Evolutionary conservation across 2,797 vertebrate genomes (phyloP).

Genomic region (Microctenopoma stevenorrisi): DNA sequence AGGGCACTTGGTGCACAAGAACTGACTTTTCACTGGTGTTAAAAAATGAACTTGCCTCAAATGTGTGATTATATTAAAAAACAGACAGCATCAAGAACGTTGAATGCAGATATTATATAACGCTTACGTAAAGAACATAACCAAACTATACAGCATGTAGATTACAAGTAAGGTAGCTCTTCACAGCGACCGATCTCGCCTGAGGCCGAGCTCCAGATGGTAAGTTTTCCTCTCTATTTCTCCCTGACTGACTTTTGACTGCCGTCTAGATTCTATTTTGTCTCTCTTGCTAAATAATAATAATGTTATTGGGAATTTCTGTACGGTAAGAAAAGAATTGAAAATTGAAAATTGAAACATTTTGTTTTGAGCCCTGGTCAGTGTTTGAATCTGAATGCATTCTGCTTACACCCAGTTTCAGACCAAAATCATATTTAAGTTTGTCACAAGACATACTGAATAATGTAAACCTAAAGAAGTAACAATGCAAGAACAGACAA

Average conservation of each 20-base stretch:
- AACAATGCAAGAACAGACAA: not conserved
- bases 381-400: not conserved
- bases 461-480: slow-evolving; percentile 4
- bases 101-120: slow-evolving; percentile 58
- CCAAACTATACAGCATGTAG: slow-evolving; percentile 39
- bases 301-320: not conserved
- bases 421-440: too few relatives aligned
- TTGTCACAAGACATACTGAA: not conserved
- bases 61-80: slow-evolving; percentile 20
- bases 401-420: not conserved
- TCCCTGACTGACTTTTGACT: slow-evolving; percentile 24
- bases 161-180: slow-evolving; percentile 35
- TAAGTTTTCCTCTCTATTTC: slow-evolving; percentile 20
- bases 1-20: not conserved
- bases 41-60: slow-evolving; percentile 16
- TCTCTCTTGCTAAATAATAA: slow-evolving; percentile 21
- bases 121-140: slow-evolving; percentile 61
- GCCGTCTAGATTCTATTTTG: slow-evolving; percentile 25
- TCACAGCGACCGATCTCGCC: slow-evolving; percentile 47
- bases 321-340: not conserved
- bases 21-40: not conserved
- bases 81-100: slow-evolving; percentile 28
- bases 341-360: not conserved
- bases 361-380: not conserved
- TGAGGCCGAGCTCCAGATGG: slow-evolving; percentile 68